Evolutionary conservation across 1,140 invertebrate species (phyloP).

Genomic region (Pollicipes pollicipes): DNA sequence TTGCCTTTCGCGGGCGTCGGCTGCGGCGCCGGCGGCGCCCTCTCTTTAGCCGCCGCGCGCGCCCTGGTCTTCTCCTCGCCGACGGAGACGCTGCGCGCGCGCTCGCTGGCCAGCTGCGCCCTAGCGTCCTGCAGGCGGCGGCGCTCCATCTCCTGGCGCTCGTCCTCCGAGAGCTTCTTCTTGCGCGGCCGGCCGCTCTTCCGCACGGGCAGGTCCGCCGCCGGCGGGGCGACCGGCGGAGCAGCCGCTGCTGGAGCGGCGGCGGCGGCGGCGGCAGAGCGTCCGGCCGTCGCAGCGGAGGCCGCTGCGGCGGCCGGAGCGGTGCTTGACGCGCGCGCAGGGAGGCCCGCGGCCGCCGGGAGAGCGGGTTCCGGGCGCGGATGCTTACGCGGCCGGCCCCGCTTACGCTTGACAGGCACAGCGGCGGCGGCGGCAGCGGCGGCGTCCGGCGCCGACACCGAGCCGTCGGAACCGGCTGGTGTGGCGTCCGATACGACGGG

Average conservation of each 20-base stretch:
- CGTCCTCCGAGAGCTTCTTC: background rate
- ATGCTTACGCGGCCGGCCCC: background rate
- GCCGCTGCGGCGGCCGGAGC: background rate
- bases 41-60: background rate
- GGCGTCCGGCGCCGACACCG: background rate
- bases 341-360: background rate
- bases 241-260: background rate
- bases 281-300: background rate
- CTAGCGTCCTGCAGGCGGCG: background rate
- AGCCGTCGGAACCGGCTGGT: no score
- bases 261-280: background rate
- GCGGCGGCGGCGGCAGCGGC: background rate
- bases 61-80: background rate
- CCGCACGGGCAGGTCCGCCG: background rate
- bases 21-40: background rate
- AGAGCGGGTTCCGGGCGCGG: background rate
- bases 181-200: constrained; percentile 3
- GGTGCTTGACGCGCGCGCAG: background rate
- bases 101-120: background rate
- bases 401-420: background rate
- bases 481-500: no score
- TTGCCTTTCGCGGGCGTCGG: no score
- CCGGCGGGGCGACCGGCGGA: background rate
- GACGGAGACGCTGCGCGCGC: background rate
- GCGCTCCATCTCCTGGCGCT: background rate